phyloP scores from a whole-genome alignment of 2,113 vertebrate species.

The Perognathus longimembris region DNA sequence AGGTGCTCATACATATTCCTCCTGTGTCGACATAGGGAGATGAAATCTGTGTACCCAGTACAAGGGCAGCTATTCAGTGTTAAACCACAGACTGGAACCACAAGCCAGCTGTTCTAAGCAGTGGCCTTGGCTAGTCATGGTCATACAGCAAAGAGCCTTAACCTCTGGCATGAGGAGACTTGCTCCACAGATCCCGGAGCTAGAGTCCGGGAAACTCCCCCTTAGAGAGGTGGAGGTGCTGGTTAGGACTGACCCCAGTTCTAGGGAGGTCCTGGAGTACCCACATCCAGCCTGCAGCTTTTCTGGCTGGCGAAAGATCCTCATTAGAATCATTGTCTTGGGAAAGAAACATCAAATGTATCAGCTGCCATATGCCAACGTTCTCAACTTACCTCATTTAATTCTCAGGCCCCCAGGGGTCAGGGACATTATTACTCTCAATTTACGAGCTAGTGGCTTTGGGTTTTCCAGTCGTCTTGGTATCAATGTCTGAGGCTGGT shows the following conservation, averaged over 20 bases:
- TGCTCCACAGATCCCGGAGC: no score
- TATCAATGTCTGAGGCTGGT: no score
- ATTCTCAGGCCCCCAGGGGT: neutral
- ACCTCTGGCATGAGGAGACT: no score
- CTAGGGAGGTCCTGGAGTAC: neutral
- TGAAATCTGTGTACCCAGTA: neutral
- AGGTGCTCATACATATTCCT: neutral
- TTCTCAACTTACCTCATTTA: neutral
- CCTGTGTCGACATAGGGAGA: neutral
- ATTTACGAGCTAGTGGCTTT: no score
- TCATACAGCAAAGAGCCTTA: no score
- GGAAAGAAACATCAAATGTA: neutral
- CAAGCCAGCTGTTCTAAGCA: no score
- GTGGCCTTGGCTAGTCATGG: no score
- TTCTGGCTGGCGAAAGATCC: neutral
- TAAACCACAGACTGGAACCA: neutral
- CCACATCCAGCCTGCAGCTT: neutral
- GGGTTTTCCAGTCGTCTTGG: no score
- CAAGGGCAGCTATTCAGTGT: neutral
- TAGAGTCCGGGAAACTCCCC: no score
- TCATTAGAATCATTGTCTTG: neutral
- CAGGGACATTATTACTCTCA: rapidly evolving
- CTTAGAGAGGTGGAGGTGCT: rapidly evolving
- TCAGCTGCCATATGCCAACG: neutral
- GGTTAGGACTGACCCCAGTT: rapidly evolving